These are phyloP conservation scores for Onychostruthus taczanowskii DNA, from an alignment of 2,113 vertebrate genomes.

Conservation along the genomic window DNA sequence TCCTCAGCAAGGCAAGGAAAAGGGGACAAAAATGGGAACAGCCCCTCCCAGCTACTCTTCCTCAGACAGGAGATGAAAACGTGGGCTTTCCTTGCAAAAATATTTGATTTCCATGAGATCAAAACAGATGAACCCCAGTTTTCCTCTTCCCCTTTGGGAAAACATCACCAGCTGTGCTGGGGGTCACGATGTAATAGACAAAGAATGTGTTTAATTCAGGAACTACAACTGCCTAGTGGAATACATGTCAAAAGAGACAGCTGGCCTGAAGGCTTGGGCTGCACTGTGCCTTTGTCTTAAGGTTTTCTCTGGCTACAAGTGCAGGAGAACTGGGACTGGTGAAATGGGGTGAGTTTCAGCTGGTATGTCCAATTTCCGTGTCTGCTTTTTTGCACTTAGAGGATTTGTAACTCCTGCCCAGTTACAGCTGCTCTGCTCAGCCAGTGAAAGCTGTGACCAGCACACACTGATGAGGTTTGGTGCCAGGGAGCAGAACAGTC, in stretches of 20 bases:
- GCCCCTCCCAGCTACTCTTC: background rate
- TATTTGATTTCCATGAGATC: background rate
- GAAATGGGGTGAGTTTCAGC: background rate
- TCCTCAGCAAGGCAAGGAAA: background rate
- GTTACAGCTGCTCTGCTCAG: background rate
- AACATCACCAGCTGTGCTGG: conserved; percentile 36
- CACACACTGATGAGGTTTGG: rapidly evolving
- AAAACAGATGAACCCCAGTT: background rate
- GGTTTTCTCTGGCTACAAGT: background rate
- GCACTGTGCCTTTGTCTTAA: conserved; percentile 31
- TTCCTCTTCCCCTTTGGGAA: background rate
- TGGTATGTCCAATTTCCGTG: background rate
- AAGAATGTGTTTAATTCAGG: conserved; percentile 29
- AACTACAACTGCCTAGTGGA: conserved; percentile 48
- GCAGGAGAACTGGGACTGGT: background rate
- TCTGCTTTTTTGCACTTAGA: background rate
- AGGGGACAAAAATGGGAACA: background rate
- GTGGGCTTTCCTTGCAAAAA: background rate
- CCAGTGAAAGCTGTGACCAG: background rate
- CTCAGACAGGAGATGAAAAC: background rate
- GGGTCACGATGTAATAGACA: background rate
- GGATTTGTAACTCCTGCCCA: background rate
- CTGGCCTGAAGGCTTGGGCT: conserved; percentile 34
- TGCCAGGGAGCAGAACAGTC: background rate
- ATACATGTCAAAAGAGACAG: conserved; percentile 60